Percentiles rank a stretch among this genome's conserved stretches.
These are phyloP conservation scores for Craterocephalus amniculus DNA, from an alignment of 2,797 vertebrate species.

Conservation along the genomic window DNA sequence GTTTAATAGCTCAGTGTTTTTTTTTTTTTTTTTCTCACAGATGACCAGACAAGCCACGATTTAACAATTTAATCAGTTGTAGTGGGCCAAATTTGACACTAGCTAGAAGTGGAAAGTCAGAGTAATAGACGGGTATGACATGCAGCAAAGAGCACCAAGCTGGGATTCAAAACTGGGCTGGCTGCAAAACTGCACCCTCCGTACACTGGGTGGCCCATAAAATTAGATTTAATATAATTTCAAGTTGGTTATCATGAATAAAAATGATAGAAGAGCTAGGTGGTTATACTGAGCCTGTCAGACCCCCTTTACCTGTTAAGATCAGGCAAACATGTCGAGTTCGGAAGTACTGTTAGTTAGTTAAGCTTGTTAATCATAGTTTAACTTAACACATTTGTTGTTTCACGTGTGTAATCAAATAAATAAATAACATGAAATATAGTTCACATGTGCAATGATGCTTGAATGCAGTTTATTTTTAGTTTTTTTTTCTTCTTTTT, in stretches of 20 bases:
- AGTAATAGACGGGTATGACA: no score
- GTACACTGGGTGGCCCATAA: no score
- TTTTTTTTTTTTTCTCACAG: neutral
- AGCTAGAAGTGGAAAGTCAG: no score
- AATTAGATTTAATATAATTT: neutral
- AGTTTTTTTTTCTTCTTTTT: neutral
- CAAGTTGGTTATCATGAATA: neutral
- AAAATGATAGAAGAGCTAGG: neutral
- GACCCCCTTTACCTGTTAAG: neutral
- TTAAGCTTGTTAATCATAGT: neutral
- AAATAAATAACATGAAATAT: conserved; percentile 1
- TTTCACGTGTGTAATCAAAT: neutral
- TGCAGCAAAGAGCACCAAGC: no score
- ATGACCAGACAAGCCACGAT: neutral
- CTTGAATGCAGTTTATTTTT: conserved; percentile 3
- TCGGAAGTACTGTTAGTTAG: neutral
- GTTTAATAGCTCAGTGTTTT: neutral
- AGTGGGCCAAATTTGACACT: no score
- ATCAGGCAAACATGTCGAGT: neutral
- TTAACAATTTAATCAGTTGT: no score
- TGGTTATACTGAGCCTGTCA: neutral
- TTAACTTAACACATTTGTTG: neutral
- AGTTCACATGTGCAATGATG: neutral
- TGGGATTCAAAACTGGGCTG: no score
- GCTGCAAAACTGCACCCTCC: no score